Percentiles rank a stretch among this genome's conserved stretches.
Conservation (phyloP, 1,140 invertebrate genomes). For the Lasaia peninsularis region DNA sequence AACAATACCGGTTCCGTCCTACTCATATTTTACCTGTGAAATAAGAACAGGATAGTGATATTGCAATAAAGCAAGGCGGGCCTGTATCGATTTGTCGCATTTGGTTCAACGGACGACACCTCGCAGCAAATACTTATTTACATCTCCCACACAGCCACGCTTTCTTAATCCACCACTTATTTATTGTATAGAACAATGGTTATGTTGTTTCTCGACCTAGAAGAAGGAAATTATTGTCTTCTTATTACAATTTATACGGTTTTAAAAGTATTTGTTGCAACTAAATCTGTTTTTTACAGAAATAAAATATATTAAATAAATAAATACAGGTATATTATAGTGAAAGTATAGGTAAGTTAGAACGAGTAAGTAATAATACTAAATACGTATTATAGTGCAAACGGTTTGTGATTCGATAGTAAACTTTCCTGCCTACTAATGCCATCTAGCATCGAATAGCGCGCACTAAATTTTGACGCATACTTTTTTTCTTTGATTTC, state of each 20-base stretch:
- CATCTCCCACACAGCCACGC: conserved; percentile 29
- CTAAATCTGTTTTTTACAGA: background rate
- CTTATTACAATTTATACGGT: background rate
- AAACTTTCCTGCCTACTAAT: background rate
- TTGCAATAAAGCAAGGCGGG: conserved; percentile 19
- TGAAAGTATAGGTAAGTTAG: background rate
- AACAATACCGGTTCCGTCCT: conserved; percentile 1
- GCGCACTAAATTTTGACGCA: no score
- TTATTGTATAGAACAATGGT: conserved; percentile 21
- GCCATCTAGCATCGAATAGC: conserved; percentile 23
- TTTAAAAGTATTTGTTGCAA: background rate
- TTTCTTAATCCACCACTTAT: conserved; percentile 30
- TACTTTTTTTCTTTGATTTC: no score
- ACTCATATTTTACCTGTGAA: conserved; percentile 11
- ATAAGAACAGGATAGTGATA: conserved; percentile 16
- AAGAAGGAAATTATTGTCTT: conserved; percentile 2
- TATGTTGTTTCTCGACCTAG: conserved; percentile 12
- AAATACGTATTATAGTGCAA: background rate
- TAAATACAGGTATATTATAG: background rate
- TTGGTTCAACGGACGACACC: conserved; percentile 43
- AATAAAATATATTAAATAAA: background rate
- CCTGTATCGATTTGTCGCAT: conserved; percentile 51
- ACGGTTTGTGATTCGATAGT: background rate
- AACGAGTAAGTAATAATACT: background rate
- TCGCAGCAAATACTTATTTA: conserved; percentile 35